A percentile compares a stretch with the other conserved stretches of the same genome.
Evolutionary conservation across 2,113 vertebrate genomes (phyloP).

Genomic region (Cepphus grylle): DNA sequence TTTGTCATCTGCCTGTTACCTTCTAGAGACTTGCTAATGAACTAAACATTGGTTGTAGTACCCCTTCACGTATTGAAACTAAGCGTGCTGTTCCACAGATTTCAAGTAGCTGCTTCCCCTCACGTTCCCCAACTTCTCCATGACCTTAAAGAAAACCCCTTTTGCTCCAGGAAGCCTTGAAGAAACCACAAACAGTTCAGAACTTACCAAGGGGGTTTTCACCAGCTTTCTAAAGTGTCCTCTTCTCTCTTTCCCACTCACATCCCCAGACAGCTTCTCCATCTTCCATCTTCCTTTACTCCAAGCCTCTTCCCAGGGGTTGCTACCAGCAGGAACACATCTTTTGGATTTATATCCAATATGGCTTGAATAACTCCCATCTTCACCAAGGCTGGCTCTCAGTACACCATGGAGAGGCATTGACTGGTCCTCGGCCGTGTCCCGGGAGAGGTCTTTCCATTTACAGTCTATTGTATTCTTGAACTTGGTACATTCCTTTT

Average conservation of each 20-base stretch:
- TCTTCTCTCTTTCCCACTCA: not conserved
- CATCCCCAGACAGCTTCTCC: not conserved
- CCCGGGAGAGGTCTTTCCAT: not conserved
- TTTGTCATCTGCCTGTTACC: not conserved
- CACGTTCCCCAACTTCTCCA: not conserved
- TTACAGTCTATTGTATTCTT: not conserved
- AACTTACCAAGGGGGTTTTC: not conserved
- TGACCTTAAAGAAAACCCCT: not conserved
- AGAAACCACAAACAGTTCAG: not conserved
- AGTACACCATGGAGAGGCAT: not conserved
- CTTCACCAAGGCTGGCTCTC: not conserved
- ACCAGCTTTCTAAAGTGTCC: not conserved
- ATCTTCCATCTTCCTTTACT: not conserved
- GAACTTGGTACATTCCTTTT: not conserved
- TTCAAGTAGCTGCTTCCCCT: not conserved
- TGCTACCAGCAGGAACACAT: not conserved
- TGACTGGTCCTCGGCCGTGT: fast-evolving
- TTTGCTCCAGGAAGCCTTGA: not conserved
- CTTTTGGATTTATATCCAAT: not conserved
- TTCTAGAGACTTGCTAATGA: not conserved
- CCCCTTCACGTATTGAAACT: fast-evolving
- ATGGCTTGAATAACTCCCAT: not conserved
- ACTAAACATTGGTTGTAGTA: not conserved
- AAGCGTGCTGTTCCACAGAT: not conserved
- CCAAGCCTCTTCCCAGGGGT: not conserved